Percentiles rank a stretch among this genome's conserved stretches.
phyloP scores from a whole-genome alignment of 2,888 invertebrate species.

The Cabera pusaria region DNA sequence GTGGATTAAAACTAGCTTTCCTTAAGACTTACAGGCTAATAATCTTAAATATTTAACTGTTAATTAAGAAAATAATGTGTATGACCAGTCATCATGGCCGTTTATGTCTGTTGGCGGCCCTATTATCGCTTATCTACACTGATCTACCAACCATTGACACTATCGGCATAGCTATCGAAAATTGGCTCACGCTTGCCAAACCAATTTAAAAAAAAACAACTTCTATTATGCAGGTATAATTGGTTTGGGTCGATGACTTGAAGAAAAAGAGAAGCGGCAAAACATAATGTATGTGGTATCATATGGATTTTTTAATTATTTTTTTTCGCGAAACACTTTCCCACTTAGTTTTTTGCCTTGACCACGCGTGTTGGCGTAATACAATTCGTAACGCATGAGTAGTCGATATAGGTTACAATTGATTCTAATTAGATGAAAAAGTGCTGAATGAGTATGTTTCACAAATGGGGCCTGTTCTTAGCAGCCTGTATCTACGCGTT shows the following conservation, averaged over 20 bases:
- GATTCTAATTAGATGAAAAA: conserved; percentile 40
- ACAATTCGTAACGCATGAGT: conserved; percentile 56
- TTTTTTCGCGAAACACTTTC: conserved; percentile 65
- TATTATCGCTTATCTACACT: conserved; percentile 30
- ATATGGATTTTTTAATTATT: conserved; percentile 37
- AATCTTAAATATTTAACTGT: too few species aligned
- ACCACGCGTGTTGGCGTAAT: conserved; percentile 46
- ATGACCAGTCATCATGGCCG: conserved; percentile 10
- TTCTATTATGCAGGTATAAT: conserved; percentile 72
- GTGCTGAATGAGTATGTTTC: conserved; percentile 26
- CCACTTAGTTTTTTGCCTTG: conserved; percentile 45
- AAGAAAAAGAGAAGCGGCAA: conserved; percentile 52
- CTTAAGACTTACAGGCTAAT: too few species aligned
- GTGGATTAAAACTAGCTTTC: too few species aligned
- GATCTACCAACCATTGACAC: conserved; percentile 45
- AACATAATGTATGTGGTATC: conserved; percentile 53
- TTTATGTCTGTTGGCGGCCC: conserved; percentile 5
- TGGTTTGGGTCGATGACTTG: conserved; percentile 69
- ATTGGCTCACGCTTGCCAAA: conserved; percentile 60
- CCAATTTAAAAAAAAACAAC: conserved; percentile 59
- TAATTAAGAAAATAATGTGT: conserved; percentile 18
- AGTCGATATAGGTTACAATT: conserved; percentile 37
- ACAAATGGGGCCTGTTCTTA: conserved; percentile 6
- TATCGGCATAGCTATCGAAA: conserved; percentile 57
- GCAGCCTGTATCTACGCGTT: too few species aligned